These are phyloP conservation scores for Cabera pusaria DNA, from an alignment of 2,888 invertebrate species.

Conservation along the genomic window DNA sequence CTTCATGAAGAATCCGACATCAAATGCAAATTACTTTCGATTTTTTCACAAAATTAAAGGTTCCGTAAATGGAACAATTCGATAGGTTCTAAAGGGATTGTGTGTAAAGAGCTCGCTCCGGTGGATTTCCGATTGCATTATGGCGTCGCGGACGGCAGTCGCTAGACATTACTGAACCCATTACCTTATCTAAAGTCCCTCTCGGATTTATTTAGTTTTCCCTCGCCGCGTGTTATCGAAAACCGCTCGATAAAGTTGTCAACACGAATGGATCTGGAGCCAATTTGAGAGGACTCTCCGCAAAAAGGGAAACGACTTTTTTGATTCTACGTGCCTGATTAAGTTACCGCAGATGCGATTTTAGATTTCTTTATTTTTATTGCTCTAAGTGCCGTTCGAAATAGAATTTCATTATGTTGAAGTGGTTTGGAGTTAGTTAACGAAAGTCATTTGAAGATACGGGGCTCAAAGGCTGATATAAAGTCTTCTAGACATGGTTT, in stretches of 20 bases:
- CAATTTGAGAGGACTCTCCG: constrained; percentile 73
- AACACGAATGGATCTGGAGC: constrained; percentile 80
- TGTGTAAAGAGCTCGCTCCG: constrained; percentile 56
- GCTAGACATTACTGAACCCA: constrained; percentile 80
- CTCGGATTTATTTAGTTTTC: constrained; percentile 83
- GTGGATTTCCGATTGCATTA: constrained; percentile 77
- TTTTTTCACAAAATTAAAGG: constrained; percentile 25
- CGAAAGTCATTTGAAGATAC: constrained; percentile 1
- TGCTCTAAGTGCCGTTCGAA: constrained; percentile 26
- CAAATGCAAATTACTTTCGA: too few relatives aligned
- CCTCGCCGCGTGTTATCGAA: constrained; percentile 83
- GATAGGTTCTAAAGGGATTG: constrained; percentile 36
- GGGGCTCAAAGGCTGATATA: neutral
- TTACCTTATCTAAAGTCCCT: constrained; percentile 84
- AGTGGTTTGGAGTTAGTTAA: constrained; percentile 7
- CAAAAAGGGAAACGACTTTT: constrained; percentile 69
- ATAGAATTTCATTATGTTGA: constrained; percentile 21
- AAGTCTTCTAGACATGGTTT: too few relatives aligned
- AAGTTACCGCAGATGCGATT: constrained; percentile 45
- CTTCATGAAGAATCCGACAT: constrained; percentile 3
- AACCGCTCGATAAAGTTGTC: constrained; percentile 83
- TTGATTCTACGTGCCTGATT: constrained; percentile 51
- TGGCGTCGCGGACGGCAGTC: constrained; percentile 61
- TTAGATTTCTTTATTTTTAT: constrained; percentile 35
- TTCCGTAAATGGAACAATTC: constrained; percentile 25